A percentile compares a stretch with the other conserved stretches of the same genome.
Evolutionary conservation across 2,113 vertebrate genomes (phyloP).

Genomic region (Chaenocephalus aceratus): DNA sequence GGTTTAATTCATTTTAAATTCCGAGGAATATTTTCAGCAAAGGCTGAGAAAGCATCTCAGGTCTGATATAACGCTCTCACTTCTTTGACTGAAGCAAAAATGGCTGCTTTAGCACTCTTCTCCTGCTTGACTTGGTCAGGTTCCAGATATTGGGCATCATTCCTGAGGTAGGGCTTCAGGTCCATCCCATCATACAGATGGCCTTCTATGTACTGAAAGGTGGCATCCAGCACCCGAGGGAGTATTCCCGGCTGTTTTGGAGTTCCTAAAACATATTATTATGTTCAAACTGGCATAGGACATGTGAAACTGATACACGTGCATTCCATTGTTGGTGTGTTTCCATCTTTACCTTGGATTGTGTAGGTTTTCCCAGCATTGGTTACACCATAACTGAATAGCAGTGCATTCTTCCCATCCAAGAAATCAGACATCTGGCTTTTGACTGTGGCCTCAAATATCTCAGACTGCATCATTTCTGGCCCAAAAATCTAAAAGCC

Average conservation of each 20-base stretch:
- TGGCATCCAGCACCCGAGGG: conserved; percentile 85
- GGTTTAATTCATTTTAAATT: neutral
- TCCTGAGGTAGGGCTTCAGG: conserved; percentile 88
- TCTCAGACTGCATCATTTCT: conserved; percentile 84
- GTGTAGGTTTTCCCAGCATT: conserved; percentile 94
- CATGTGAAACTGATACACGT: neutral
- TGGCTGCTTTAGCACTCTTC: conserved; percentile 78
- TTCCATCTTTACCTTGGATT: conserved; percentile 85
- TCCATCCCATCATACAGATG: conserved; percentile 87
- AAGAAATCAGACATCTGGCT: conserved; percentile 84
- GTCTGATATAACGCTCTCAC: conserved; percentile 59
- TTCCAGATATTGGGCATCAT: conserved; percentile 82
- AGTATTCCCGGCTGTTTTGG: conserved; percentile 88
- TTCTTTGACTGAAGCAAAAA: conserved; percentile 88
- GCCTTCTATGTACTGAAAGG: conserved; percentile 84
- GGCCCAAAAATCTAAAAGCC: conserved; percentile 88
- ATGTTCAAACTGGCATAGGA: neutral
- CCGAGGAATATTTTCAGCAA: neutral
- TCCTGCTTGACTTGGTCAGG: conserved; percentile 87
- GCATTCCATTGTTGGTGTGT: neutral
- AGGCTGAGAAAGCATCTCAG: neutral
- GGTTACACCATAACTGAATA: conserved; percentile 93
- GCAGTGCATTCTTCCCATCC: conserved; percentile 86
- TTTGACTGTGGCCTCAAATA: conserved; percentile 87
- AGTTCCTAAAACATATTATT: conserved; percentile 77